phyloP scores from a whole-genome alignment of 2,797 vertebrate species.

The Neosilurus hyrtlii region DNA sequence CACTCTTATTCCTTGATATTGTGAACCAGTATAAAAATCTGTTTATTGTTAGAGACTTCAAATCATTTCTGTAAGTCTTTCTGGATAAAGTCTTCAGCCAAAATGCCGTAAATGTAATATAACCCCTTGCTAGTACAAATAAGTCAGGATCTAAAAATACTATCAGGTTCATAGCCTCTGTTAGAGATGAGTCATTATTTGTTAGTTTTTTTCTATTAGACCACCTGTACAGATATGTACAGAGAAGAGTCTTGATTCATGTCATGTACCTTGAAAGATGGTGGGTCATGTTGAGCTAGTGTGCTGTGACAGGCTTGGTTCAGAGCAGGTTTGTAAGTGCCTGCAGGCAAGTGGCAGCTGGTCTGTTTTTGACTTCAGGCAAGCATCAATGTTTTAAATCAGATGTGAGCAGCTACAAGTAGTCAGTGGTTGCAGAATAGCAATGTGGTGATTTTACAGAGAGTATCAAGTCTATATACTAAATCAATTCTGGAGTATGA shows the following conservation, averaged over 20 bases:
- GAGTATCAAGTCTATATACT: background rate
- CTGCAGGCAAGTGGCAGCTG: background rate
- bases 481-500: background rate
- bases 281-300: constrained; percentile 7
- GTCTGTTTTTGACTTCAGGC: background rate
- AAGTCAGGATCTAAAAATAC: background rate
- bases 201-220: background rate
- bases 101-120: background rate
- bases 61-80: background rate
- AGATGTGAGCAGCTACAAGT: background rate
- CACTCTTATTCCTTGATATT: background rate
- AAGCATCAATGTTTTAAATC: background rate
- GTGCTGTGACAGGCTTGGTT: background rate
- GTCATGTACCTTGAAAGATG: constrained; percentile 1
- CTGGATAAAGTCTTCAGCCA: background rate
- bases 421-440: background rate
- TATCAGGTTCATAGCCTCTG: background rate
- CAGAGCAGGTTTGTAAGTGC: constrained; percentile 1
- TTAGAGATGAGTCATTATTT: constrained; percentile 7
- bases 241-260: background rate
- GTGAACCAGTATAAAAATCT: background rate
- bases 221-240: background rate
- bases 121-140: background rate
- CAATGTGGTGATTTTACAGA: background rate
- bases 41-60: background rate